Percentiles rank a stretch among this genome's conserved stretches.
These are phyloP conservation scores for Telenomus remus DNA, from an alignment of 1,140 invertebrate species.

Conservation along the genomic window DNA sequence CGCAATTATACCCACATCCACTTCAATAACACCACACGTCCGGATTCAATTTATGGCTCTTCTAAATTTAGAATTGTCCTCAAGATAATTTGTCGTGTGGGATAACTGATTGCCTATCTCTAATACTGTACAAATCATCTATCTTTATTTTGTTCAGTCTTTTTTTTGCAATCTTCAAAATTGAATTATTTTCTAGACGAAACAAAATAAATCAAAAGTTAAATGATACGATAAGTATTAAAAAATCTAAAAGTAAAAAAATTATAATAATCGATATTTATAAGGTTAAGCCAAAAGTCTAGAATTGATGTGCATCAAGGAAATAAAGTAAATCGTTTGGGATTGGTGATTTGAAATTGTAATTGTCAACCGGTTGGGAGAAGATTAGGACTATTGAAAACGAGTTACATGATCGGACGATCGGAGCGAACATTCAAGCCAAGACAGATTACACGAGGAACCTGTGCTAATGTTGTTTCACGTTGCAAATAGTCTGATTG, in stretches of 20 bases:
- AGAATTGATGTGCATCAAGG: no score
- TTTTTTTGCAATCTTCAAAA: no score
- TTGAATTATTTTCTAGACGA: no score
- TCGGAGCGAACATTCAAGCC: slow-evolving; percentile 53
- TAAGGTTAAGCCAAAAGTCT: no score
- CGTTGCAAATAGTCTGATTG: slow-evolving; percentile 54
- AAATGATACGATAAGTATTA: no score
- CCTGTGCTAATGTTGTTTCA: slow-evolving; percentile 56
- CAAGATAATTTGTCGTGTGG: not conserved
- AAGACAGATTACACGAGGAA: slow-evolving; percentile 60
- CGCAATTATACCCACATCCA: slow-evolving; percentile 28
- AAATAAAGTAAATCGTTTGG: no score
- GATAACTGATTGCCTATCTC: no score
- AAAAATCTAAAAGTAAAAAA: no score
- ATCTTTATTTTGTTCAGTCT: no score
- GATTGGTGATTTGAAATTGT: not conserved
- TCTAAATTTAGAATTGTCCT: not conserved
- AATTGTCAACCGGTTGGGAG: slow-evolving; percentile 22
- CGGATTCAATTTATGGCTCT: slow-evolving; percentile 1
- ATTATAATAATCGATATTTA: no score
- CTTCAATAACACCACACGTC: not conserved
- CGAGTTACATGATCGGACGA: slow-evolving; percentile 62
- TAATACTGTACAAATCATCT: no score
- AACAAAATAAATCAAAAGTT: no score
- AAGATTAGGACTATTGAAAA: slow-evolving; percentile 56